phyloP scores from a whole-genome alignment of 1,140 invertebrate genomes.

The Euwallacea fornicatus region DNA sequence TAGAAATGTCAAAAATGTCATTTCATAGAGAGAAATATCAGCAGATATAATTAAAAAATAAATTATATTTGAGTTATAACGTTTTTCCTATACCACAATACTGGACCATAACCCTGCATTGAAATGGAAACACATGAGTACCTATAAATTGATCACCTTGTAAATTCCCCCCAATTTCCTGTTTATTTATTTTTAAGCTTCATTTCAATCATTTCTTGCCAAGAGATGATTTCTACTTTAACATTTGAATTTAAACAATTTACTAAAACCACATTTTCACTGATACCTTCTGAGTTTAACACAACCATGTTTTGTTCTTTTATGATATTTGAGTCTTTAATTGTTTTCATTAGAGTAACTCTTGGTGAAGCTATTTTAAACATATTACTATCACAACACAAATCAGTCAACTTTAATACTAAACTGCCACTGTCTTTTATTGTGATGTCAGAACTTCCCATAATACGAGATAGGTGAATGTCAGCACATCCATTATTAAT shows the following conservation, averaged over 20 bases:
- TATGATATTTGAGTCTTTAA: constrained; percentile 25
- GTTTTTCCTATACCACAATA: no score
- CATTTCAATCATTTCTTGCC: constrained; percentile 42
- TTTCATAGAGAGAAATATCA: no score
- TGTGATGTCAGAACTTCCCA: constrained; percentile 38
- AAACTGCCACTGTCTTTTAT: constrained; percentile 27
- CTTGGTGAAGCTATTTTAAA: constrained; percentile 36
- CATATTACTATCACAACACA: constrained; percentile 35
- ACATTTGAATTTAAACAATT: constrained; percentile 37
- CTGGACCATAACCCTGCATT: no score
- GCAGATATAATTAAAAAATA: no score
- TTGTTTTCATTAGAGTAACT: background rate
- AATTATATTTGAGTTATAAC: no score
- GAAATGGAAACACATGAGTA: background rate
- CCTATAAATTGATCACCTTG: constrained; percentile 4
- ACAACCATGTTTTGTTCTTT: constrained; percentile 23
- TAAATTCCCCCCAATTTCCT: no score
- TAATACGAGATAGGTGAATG: constrained; percentile 42
- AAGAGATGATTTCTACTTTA: constrained; percentile 34
- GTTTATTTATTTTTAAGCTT: constrained; percentile 36
- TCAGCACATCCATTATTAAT: constrained; percentile 40
- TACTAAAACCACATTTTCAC: constrained; percentile 22
- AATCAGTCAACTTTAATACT: constrained; percentile 36
- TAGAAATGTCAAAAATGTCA: no score
- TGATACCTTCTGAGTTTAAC: constrained; percentile 22